These are phyloP conservation scores for Siphonodentalium dalli DNA, from an alignment of 2,888 invertebrate genomes.

Conservation along the genomic window DNA sequence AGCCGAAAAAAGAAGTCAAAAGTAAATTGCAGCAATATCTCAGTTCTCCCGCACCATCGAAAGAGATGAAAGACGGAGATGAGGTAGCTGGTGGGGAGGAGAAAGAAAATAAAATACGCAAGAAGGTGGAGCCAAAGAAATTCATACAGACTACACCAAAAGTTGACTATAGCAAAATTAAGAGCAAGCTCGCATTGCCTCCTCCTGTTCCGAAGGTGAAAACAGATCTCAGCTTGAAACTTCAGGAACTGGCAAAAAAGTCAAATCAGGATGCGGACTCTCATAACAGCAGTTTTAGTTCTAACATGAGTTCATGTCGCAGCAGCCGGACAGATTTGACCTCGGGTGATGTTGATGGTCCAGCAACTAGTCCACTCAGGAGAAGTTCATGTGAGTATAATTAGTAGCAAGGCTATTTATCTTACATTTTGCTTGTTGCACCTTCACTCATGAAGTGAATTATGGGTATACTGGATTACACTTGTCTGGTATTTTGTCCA, in stretches of 20 bases:
- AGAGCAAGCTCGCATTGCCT: conserved; percentile 44
- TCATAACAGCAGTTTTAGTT: conserved; percentile 27
- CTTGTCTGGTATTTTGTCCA: no score
- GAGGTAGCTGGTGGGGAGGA: no score
- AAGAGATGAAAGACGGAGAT: conserved; percentile 26
- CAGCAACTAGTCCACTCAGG: no score
- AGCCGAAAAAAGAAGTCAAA: conserved; percentile 81
- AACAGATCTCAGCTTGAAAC: conserved; percentile 5
- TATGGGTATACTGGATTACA: no score
- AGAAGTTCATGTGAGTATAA: no score
- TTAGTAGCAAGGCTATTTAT: no score
- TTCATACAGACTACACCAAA: conserved; percentile 38
- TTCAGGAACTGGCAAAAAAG: neutral
- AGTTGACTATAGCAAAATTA: conserved; percentile 54
- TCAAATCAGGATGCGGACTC: conserved; percentile 31
- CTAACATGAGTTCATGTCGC: conserved; percentile 33
- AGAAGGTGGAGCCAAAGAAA: conserved; percentile 22
- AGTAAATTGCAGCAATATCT: conserved; percentile 73
- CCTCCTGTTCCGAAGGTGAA: conserved; percentile 19
- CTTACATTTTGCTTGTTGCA: no score
- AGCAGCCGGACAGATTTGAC: conserved; percentile 49
- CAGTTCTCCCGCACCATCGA: conserved; percentile 32
- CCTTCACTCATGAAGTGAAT: no score
- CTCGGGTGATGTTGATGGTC: no score
- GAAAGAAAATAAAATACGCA: conserved; percentile 29